Evolutionary conservation across 2,113 vertebrate genomes (phyloP), one percentile per base, ranked within the genome.

Genomic region (Patagioenas fasciata): DNA sequence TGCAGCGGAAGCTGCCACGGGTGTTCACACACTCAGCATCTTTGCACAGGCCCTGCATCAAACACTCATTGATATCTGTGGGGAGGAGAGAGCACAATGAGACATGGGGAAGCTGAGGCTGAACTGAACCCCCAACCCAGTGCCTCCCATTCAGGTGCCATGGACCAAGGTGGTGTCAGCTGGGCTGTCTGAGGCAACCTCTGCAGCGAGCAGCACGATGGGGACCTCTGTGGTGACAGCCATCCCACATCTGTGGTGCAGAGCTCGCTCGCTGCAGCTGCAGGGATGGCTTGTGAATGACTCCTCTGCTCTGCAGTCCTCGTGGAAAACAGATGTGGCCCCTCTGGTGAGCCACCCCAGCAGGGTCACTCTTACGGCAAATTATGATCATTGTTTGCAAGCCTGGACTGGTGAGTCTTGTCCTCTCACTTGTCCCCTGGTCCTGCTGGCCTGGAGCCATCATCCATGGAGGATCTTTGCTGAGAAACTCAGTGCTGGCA

Each of bases 51-150:
- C 98, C 98, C 34, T 98, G 97, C 53, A 98, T 97, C 90, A 98
- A 93, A 95, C 99, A 99, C 96, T 99, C 99, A 13, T 99, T 99
- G 97, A 99, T 98, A 93, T 99, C 99, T 99, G 98, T 51, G 92
- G n/a, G 69, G 50, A 75, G 83, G 56, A 90, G 88, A 85, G 73
- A 85, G 56, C 11, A 8, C 9, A 14, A 19, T 57, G 51, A 93
- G 80, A 80, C 10, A 17, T 40, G n/a, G 66, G 62, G 28, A 78
- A 88, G 31, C 56, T 60, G 62, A 80, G 56, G 34, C 15, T 53
- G 60, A 89, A 28, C 24, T 53, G 11, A 91, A 57, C 9, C 21
- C 23, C 24, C 24, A 38, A 34, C 5, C 4, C 47, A 13, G 60
- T n/a, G 51, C 8, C 51, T 62, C 47, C 56, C 34, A 80, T 28